phyloP scores from a whole-genome alignment of 2,113 vertebrate species.

The Onychorhynchus coronatus region DNA sequence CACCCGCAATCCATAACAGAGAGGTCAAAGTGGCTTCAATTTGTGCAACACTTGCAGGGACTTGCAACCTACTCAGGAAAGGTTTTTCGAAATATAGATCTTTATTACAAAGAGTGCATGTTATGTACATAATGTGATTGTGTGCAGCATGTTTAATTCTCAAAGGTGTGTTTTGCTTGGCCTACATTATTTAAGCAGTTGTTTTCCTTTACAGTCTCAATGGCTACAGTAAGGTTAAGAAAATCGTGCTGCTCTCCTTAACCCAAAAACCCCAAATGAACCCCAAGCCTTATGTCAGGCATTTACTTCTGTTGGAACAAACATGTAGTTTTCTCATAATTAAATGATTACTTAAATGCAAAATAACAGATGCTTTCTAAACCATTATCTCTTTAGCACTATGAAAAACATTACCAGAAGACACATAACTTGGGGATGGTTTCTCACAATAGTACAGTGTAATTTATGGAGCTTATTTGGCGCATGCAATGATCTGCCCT shows the following conservation, averaged over 20 bases:
- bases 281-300: not conserved
- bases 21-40: not conserved
- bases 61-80: constrained; percentile 26
- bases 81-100: constrained; percentile 25
- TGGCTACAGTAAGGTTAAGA: not conserved
- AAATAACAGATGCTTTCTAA: not conserved
- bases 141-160: not conserved
- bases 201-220: not conserved
- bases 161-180: constrained; percentile 10
- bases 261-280: not conserved
- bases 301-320: not conserved
- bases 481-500: not conserved
- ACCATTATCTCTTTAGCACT: not conserved
- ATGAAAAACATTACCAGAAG: not conserved
- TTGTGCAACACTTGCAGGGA: not conserved
- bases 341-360: not conserved
- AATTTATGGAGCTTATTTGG: not conserved
- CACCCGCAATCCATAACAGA: not conserved
- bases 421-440: not conserved
- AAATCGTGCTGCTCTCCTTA: not conserved
- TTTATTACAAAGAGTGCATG: not conserved
- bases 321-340: not conserved
- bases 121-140: not conserved
- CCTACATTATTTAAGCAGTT: not conserved
- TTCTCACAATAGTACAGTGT: not conserved